Conservation (phyloP, 2,113 vertebrate species). For the Pipra filicauda region DNA sequence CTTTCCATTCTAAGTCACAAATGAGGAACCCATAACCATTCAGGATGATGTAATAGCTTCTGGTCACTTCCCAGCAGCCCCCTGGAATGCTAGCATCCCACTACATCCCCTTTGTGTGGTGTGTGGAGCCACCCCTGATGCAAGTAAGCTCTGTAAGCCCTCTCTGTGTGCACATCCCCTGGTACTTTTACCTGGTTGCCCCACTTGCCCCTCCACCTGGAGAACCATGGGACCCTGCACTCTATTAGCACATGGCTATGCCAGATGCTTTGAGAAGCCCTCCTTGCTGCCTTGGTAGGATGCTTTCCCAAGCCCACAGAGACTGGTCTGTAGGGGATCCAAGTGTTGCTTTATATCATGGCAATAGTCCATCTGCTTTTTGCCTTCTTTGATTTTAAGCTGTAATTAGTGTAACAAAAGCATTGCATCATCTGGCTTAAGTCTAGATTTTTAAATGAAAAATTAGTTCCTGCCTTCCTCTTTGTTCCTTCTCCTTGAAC, state of each 20-base stretch:
- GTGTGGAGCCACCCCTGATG: accelerated
- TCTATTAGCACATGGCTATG: accelerated
- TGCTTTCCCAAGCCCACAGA: background rate
- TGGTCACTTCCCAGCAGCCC: background rate
- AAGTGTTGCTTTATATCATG: background rate
- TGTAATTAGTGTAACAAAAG: background rate
- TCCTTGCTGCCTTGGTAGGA: background rate
- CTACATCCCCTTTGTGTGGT: accelerated
- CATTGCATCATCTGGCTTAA: background rate
- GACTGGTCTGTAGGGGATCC: background rate
- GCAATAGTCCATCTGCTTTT: background rate
- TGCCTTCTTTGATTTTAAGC: background rate
- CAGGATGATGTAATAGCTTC: background rate
- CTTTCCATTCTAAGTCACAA: background rate
- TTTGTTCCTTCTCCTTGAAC: background rate
- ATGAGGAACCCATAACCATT: background rate
- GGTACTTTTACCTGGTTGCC: background rate
- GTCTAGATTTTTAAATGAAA: background rate
- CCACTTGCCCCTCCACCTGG: accelerated
- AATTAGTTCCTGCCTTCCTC: background rate
- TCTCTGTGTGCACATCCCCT: accelerated
- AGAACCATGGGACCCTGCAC: accelerated
- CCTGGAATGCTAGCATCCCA: too few species aligned
- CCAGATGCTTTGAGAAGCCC: accelerated
- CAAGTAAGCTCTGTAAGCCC: accelerated